These are phyloP conservation scores for Stegophylla sp. DNA, from an alignment of 2,888 invertebrate genomes.

Conservation along the genomic window DNA sequence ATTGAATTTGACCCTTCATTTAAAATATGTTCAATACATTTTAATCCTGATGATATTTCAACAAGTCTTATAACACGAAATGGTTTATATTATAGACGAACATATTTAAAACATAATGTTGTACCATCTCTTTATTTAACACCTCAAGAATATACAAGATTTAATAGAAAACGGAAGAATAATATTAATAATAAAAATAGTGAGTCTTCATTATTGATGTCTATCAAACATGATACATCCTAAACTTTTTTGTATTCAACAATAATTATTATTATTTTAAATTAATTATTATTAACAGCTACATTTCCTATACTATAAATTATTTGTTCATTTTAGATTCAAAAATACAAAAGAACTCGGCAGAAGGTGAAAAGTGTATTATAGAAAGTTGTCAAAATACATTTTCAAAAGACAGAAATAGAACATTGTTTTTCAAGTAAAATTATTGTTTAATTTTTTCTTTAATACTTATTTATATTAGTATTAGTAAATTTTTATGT, in stretches of 20 bases:
- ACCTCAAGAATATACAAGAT: constrained; percentile 13
- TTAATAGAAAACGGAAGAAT: constrained; percentile 19
- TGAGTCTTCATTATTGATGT: neutral
- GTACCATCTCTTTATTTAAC: constrained; percentile 27
- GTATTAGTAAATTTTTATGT: neutral
- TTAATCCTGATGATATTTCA: constrained; percentile 5
- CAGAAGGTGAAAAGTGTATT: neutral
- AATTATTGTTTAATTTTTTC: neutral
- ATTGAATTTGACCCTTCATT: neutral
- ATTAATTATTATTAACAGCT: too few species aligned
- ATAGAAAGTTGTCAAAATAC: constrained; percentile 19
- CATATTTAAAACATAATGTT: neutral
- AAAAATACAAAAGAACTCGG: neutral
- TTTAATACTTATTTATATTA: neutral
- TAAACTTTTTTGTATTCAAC: too few species aligned
- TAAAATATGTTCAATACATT: constrained; percentile 46
- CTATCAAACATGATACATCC: too few species aligned
- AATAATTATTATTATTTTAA: too few species aligned
- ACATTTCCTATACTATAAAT: too few species aligned
- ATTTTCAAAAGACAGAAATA: neutral
- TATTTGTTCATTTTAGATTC: neutral
- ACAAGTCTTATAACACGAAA: neutral
- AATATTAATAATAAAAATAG: neutral
- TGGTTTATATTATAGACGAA: neutral
- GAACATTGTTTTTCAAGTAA: constrained; percentile 29